Evolutionary conservation across 1,140 invertebrate species (phyloP), one percentile per base, ranked within the genome.

Genomic region (Drosophila asahinai): DNA sequence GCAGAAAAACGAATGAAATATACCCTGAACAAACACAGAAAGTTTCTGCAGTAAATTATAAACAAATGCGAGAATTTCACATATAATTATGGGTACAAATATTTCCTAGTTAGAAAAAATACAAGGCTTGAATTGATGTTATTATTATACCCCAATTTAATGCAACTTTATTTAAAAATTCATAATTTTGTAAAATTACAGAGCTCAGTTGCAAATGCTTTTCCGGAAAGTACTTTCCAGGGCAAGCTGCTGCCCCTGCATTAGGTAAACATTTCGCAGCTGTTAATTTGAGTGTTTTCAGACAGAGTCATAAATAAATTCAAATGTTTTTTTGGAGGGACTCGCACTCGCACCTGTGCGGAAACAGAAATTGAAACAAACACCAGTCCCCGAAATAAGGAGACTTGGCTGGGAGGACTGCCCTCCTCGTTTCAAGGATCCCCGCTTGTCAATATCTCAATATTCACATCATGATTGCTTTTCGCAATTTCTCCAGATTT

Each of bases 211-310:
- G 22, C 1, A 7, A 36, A 3, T 36, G 9, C 33, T 36, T n/a
- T 51, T 0, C 5, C 9, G 33, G 11, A 27, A 7, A 22, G 11
- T 6, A 15, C 12, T 3, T 2, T 36, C 14, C 3, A 62, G 17
- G 15, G 12, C 38, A 40, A 64, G 38, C 19, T 61, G 57, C 19
- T 25, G 7, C 7, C 42, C 12, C 6, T 36, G 42, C 19, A 62
- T 60, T 45, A 60, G 38, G 52, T 22, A 52, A 14, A 58, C 38
- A 36, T 27, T 51, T 57, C 42, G 38, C 74, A 67, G 83, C 66
- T 86, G 79, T 83, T 87, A 82, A 83, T 82, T 80, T 86, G 42
- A 78, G 61, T 70, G 62, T 67, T 82, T 55, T 66, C 45, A 52
- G 11, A 43, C 63, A 59, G 30, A 30, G 40, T 65, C 80, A 71